Base-by-base conservation (phyloP, 2,113 vertebrate genomes). In the Turdus rufiventris region DNA sequence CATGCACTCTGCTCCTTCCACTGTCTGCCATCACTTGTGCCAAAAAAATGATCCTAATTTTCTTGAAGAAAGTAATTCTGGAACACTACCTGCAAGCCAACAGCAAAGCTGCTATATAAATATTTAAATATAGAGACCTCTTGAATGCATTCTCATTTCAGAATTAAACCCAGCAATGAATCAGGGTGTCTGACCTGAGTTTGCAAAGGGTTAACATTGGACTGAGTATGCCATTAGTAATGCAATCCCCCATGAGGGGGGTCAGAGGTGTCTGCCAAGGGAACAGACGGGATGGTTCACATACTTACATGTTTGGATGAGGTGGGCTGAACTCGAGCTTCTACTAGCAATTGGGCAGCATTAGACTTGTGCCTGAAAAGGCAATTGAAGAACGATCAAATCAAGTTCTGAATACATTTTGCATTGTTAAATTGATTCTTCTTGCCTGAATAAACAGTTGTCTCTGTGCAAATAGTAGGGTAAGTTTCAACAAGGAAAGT, bases 311-410 rank as follows among this genome's bases (percentile, higher is more conserved):
- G 98, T 99, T 99, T 99, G 90, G 98, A 98, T 96, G 97, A 98
- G 97, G 96, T 98, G 94, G 99, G 98, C 95, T 99, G 99, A 95
- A 99, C 99, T 95, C 98, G 97, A 94, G 99, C 99, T 33, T 99
- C 99, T 56, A 99, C 98, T 75, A 99, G 98, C 96, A 99, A 97
- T 58, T 99, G 99, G 91, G 99, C 98, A 70, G 99, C 98, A 97
- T 99, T 99, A 95, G 98, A 98, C 96, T 99, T 99, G 97, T 98
- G 98, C 97, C 99, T 99, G 97, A 47, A 96, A 97, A 83, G 73
- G 89, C 67, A 98, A 96, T 84, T 81, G 83, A 92, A 93, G 51
- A 96, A 95, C 3, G 24, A 88, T 71, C 42, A 94, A 83, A 93
- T 93, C 38, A 79, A 71, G 45, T 77, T 63, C 76, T 67, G 34